Evolutionary conservation across 2,888 invertebrate species (phyloP), one percentile per base, ranked within the genome.

Genomic region (Drosophila tanythrix): DNA sequence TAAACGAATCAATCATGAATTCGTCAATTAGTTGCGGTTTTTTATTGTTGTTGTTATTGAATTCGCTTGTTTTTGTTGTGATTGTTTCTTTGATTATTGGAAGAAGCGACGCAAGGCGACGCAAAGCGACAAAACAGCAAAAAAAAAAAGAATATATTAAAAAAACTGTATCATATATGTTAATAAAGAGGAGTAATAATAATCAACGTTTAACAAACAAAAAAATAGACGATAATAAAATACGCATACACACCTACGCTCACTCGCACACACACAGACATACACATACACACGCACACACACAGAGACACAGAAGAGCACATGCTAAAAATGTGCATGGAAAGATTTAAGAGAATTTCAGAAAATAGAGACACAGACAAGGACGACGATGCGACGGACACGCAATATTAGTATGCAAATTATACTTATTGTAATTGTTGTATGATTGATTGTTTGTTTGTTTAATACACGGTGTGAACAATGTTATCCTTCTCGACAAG

Each of bases 401-500:
- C 58, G 55, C 53, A 63, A 63, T 25, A 46, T 59, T 62, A 80
- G 43, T 63, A 72, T 80, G 80, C 69, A 81, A 53, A 59, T 69
- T 69, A 66, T 63, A 46, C 56, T 55, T 72, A 43, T 38, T 64
- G 52, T 46, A 46, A 46, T 60, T 53, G 31, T 46, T 40, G 53
- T 48, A 25, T 46, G 55, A 31, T 50, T 68, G 31, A 27, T 61
- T 43, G 59, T 46, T 50, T 27, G 36, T 56, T 46, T 25, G 48
- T 70, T 92, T 93, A 95, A 92, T 94, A 95, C 88, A 94, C 92
- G 71, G 94, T 93, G 85, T 94, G 94, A 70, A 94, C 94, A 83
- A 94, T 94, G 74, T 94, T 94, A 90, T 96, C 96, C 80, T 97
- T 95, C 92, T 98, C 98, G 25, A 98, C 98, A 87, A 99, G 94